Evolutionary conservation across 2,113 vertebrate genomes (phyloP).

Genomic region (Carlito syrichta): DNA sequence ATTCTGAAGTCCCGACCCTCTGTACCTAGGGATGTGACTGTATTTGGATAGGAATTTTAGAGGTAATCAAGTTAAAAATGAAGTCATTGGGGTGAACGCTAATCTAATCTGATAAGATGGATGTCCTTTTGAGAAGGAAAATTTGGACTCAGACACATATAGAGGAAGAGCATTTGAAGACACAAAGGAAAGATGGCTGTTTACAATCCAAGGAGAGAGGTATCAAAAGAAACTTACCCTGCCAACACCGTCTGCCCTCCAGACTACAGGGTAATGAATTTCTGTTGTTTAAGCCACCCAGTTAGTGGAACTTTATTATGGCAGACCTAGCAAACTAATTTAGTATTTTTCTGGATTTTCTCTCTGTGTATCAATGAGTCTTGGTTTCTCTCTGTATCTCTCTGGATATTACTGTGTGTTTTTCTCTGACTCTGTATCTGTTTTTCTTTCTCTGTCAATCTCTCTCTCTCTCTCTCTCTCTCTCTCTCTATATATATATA

Average conservation of each 20-base stretch:
- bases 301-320: neutral
- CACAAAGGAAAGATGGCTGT: rapidly evolving
- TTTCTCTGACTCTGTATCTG: neutral
- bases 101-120: neutral
- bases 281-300: rapidly evolving
- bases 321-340: neutral
- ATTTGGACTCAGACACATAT: neutral
- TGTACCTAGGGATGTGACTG: neutral
- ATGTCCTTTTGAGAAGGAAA: neutral
- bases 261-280: neutral
- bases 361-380: neutral
- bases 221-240: neutral
- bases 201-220: neutral
- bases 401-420: neutral
- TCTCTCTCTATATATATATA: neutral
- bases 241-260: neutral
- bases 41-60: neutral
- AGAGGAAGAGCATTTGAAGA: neutral
- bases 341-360: neutral
- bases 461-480: neutral
- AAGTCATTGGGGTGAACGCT: neutral
- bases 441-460: neutral
- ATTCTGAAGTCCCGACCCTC: neutral
- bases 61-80: neutral
- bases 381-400: neutral